Evolutionary conservation across 2,113 vertebrate species (phyloP).

Genomic region (Antennarius striatus): DNA sequence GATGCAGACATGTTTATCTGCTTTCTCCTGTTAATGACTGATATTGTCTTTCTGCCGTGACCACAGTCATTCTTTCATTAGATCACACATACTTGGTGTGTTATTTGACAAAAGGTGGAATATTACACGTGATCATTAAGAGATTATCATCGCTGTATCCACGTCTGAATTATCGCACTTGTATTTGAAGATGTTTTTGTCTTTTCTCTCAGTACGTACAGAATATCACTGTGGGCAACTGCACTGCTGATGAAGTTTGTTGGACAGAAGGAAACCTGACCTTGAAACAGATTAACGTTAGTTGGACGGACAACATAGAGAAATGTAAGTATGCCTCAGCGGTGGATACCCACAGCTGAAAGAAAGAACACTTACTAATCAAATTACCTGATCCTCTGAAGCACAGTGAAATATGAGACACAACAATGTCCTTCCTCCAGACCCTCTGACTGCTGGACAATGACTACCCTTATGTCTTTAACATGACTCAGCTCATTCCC

Average conservation of each 20-base stretch:
- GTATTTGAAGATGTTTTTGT: too few relatives aligned
- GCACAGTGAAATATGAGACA: conserved; percentile 57
- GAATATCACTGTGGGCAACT: conserved; percentile 84
- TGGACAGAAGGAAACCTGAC: conserved; percentile 75
- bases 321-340: conserved; percentile 84
- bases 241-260: conserved; percentile 77
- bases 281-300: conserved; percentile 81
- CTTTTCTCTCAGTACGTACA: conserved; percentile 75
- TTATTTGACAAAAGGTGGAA: conserved; percentile 33
- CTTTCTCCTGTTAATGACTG: conserved; percentile 52
- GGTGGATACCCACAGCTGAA: neutral
- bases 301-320: conserved; percentile 66
- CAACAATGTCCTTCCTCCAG: conserved; percentile 33
- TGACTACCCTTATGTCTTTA: conserved; percentile 64
- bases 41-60: conserved; percentile 25
- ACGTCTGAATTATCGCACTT: neutral
- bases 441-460: conserved; percentile 61
- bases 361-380: conserved; percentile 18
- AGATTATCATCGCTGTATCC: conserved; percentile 9
- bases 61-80: conserved; percentile 27
- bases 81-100: conserved; percentile 38
- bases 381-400: conserved; percentile 40
- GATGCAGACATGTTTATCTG: conserved; percentile 6
- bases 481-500: conserved; percentile 55
- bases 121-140: conserved; percentile 1